Conservation (phyloP, 2,797 vertebrate species). For the Sebastes steindachneri region DNA sequence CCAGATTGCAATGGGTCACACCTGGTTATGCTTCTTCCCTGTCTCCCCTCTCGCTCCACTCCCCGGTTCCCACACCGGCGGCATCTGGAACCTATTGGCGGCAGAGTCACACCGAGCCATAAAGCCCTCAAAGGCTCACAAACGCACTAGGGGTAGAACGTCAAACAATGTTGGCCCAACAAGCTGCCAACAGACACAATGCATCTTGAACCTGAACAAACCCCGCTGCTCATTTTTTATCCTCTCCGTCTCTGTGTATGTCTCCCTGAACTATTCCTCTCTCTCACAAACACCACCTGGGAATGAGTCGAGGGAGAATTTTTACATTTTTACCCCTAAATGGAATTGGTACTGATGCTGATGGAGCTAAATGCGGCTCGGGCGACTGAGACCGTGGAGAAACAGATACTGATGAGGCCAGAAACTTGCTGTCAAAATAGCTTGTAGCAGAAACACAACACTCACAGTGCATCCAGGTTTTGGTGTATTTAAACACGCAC, state of each 20-base stretch:
- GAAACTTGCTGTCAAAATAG: slow-evolving; percentile 55
- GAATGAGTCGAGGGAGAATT: slow-evolving; percentile 60
- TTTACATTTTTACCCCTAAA: slow-evolving; percentile 77
- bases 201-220: slow-evolving; percentile 83
- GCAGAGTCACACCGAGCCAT: slow-evolving; percentile 84
- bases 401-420: slow-evolving; percentile 54
- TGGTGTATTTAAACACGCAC: neutral
- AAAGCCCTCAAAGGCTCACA: slow-evolving; percentile 85
- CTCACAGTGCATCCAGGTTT: neutral
- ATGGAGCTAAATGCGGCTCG: slow-evolving; percentile 56
- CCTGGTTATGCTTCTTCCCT: slow-evolving; percentile 82
- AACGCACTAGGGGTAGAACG: slow-evolving; percentile 81
- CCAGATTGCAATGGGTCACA: slow-evolving; percentile 81
- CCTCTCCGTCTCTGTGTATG: slow-evolving; percentile 69
- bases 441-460: slow-evolving; percentile 43
- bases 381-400: slow-evolving; percentile 58
- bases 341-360: slow-evolving; percentile 73
- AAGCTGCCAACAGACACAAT: slow-evolving; percentile 82
- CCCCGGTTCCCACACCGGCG: slow-evolving; percentile 81
- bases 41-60: slow-evolving; percentile 58
- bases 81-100: slow-evolving; percentile 86
- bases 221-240: slow-evolving; percentile 78
- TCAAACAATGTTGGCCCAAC: slow-evolving; percentile 81
- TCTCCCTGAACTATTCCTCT: slow-evolving; percentile 69
- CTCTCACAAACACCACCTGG: slow-evolving; percentile 74